Evolutionary conservation across 64 coral and sea anemone genomes (phyloP).

Genomic region (Acropora tenuis): DNA sequence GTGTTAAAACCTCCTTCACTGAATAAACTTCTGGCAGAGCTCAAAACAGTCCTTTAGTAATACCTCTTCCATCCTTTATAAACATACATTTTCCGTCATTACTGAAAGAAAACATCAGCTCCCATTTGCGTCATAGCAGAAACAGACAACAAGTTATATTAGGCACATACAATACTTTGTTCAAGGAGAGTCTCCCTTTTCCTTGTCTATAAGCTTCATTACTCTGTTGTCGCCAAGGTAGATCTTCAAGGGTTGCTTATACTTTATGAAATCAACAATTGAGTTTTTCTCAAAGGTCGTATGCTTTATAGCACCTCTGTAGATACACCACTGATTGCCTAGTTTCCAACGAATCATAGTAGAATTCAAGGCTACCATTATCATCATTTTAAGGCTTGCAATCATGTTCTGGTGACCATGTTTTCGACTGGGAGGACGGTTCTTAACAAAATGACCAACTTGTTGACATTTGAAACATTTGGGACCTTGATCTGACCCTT

Average conservation of each 20-base stretch:
- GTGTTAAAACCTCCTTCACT: too few species aligned
- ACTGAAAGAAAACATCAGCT: slow-evolving; percentile 9
- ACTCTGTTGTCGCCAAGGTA: slow-evolving; percentile 46
- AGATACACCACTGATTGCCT: slow-evolving; percentile 24
- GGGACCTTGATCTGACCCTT: not conserved
- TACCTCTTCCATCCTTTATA: not conserved
- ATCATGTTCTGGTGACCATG: not conserved
- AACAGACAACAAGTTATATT: slow-evolving; percentile 5
- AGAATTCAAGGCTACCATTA: slow-evolving; percentile 20
- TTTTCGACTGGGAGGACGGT: not conserved
- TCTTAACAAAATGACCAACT: slow-evolving; percentile 22
- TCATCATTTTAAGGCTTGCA: not conserved
- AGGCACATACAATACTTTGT: too few species aligned
- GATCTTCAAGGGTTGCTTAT: slow-evolving; percentile 25
- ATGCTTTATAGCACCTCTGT: not conserved
- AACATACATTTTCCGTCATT: slow-evolving; percentile 3
- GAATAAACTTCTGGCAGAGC: too few species aligned
- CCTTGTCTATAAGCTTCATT: slow-evolving; percentile 44
- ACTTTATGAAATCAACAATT: slow-evolving; percentile 5
- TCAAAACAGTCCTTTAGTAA: not conserved
- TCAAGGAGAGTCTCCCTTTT: slow-evolving; percentile 4
- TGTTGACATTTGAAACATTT: slow-evolving; percentile 22
- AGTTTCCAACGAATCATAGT: not conserved
- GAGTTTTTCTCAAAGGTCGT: too few species aligned
- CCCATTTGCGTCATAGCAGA: slow-evolving; percentile 31